Conservation (phyloP, 2,888 invertebrate genomes). For the Pollenia griseotomentosa region DNA sequence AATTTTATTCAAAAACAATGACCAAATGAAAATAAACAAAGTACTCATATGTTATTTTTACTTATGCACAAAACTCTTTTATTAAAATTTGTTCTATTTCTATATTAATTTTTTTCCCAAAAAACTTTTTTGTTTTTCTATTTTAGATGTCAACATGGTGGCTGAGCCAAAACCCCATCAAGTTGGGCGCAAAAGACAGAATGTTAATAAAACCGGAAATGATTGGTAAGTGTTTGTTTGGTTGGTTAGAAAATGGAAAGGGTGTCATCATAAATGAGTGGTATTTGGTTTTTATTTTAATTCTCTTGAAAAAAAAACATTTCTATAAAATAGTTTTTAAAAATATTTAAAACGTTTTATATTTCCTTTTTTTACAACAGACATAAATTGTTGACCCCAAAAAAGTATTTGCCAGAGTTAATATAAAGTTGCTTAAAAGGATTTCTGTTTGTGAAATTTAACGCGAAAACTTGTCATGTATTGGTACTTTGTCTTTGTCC, state of each 20-base stretch:
- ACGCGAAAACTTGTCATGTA: conserved; percentile 67
- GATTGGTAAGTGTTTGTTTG: conserved; percentile 85
- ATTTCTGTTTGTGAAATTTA: conserved; percentile 65
- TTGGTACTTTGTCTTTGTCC: conserved; percentile 64
- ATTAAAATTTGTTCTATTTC: conserved; percentile 43
- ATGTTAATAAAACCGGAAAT: conserved; percentile 87
- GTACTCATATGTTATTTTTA: conserved; percentile 68
- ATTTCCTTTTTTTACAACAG: conserved; percentile 34
- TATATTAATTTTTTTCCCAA: conserved; percentile 31
- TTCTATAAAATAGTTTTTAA: conserved; percentile 40
- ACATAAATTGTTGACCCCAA: conserved; percentile 64
- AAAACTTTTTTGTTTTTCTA: conserved; percentile 43
- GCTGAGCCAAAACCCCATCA: conserved; percentile 89
- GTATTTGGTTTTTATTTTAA: neutral
- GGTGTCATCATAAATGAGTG: neutral
- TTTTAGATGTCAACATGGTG: conserved; percentile 89
- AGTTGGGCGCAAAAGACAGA: conserved; percentile 87
- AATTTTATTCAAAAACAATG: conserved; percentile 71
- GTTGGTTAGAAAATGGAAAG: conserved; percentile 39
- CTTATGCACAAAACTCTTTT: conserved; percentile 46
- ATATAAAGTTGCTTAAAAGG: conserved; percentile 25
- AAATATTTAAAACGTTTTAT: conserved; percentile 49
- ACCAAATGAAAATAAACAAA: conserved; percentile 59
- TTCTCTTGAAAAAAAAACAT: conserved; percentile 26
- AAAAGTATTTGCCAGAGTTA: conserved; percentile 26